Conservation (phyloP, 2,797 vertebrate species). For the Poeciliopsis paucimaculata region DNA sequence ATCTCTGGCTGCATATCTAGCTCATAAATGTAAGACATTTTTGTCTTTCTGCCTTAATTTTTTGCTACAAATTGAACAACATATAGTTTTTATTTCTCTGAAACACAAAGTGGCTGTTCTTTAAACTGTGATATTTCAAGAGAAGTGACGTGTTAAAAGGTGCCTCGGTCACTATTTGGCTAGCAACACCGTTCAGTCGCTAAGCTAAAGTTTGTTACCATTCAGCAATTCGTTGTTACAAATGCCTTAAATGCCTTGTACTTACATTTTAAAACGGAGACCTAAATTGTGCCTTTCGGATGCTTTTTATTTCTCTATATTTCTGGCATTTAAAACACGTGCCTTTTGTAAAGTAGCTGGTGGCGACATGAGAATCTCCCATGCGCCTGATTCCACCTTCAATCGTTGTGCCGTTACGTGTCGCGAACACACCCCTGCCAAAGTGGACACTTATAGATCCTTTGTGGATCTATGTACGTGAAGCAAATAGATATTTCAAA, state of each 20-base stretch:
- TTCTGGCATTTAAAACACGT: conserved; percentile 30
- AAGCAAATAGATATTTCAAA: conserved; percentile 81
- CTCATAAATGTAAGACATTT: not conserved
- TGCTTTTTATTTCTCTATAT: not conserved
- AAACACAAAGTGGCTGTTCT: not conserved
- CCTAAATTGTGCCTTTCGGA: conserved; percentile 5
- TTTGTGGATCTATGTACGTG: conserved; percentile 77
- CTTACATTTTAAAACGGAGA: not conserved
- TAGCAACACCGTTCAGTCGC: not conserved
- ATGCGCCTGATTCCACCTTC: conserved; percentile 12
- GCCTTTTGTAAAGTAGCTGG: conserved; percentile 36
- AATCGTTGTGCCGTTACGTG: conserved; percentile 27
- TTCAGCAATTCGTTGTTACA: not conserved
- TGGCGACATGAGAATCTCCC: conserved; percentile 3
- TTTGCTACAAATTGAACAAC: not conserved
- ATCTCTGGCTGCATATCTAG: not conserved
- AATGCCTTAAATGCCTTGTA: not conserved
- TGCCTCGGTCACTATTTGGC: not conserved
- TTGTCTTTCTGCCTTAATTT: not conserved
- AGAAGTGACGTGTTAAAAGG: not conserved
- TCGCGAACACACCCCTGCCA: conserved; percentile 71
- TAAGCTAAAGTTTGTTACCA: not conserved
- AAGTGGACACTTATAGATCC: conserved; percentile 82
- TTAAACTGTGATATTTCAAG: not conserved
- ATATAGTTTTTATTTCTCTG: not conserved